phyloP scores from a whole-genome alignment of 2,113 vertebrate genomes.

The Lynx canadensis region DNA sequence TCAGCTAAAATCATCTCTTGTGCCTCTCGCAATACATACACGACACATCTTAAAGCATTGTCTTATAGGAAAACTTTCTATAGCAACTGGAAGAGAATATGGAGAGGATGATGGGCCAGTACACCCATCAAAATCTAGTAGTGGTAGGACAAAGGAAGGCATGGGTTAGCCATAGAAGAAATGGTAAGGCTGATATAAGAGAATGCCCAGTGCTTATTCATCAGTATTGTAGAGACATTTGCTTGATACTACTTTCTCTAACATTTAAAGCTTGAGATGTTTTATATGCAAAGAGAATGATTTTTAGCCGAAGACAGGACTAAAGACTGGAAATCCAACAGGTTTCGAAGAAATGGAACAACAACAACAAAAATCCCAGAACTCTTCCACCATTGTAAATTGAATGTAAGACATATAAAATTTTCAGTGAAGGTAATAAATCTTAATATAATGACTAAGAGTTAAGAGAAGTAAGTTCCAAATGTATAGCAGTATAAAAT shows the following conservation, averaged over 20 bases:
- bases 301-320: not conserved
- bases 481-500: not conserved
- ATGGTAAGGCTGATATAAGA: not conserved
- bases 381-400: not conserved
- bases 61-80: not conserved
- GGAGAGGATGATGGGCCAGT: not conserved
- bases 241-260: not conserved
- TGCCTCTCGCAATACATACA: not conserved
- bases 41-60: not conserved
- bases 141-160: not conserved
- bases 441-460: not conserved
- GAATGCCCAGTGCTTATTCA: too few species aligned
- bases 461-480: not conserved
- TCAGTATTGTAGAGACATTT: not conserved
- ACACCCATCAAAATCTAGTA: not conserved
- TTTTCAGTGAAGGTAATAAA: not conserved
- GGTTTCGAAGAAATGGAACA: not conserved
- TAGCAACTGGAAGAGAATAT: not conserved
- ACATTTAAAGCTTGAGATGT: not conserved
- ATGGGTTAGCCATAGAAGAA: not conserved
- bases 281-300: not conserved
- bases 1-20: not conserved
- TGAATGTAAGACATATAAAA: not conserved
- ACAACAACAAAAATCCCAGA: not conserved
- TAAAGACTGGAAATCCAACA: not conserved